phyloP scores from a whole-genome alignment of 2,888 invertebrate species.

The Meteorus colon region DNA sequence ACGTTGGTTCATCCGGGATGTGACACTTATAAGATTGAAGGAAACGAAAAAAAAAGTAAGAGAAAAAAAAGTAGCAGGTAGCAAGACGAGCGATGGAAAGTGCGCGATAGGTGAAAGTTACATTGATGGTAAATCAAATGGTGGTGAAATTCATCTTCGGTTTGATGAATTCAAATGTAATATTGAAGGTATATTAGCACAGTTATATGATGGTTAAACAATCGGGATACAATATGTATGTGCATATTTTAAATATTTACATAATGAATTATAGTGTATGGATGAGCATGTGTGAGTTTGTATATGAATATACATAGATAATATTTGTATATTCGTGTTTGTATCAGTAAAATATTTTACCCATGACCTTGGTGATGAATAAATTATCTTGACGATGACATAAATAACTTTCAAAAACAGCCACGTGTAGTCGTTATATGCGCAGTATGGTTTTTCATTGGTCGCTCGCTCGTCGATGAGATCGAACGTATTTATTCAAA shows the following conservation, averaged over 20 bases:
- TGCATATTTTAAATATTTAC: constrained; percentile 9
- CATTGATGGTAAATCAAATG: constrained; percentile 30
- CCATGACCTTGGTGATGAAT: constrained; percentile 18
- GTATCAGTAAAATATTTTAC: neutral
- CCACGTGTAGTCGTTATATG: constrained; percentile 8
- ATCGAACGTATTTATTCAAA: constrained; percentile 16
- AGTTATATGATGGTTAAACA: constrained; percentile 1
- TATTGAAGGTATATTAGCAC: neutral
- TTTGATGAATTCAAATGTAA: constrained; percentile 25
- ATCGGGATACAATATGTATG: neutral
- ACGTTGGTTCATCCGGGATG: constrained; percentile 5
- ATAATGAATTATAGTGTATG: constrained; percentile 8
- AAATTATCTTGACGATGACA: constrained; percentile 14
- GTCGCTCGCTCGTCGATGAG: neutral
- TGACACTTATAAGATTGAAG: constrained; percentile 3
- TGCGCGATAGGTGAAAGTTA: constrained; percentile 41
- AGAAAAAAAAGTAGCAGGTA: neutral
- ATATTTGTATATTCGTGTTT: neutral
- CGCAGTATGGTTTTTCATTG: constrained; percentile 5
- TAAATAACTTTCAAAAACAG: constrained; percentile 16
- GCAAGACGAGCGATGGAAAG: constrained; percentile 39
- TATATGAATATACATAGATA: neutral
- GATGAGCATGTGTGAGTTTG: neutral
- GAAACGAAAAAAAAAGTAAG: neutral
- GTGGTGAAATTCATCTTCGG: constrained; percentile 26